Percentiles rank a stretch among this genome's conserved stretches.
These are phyloP conservation scores for Coreoperca whiteheadi DNA, from an alignment of 2,113 vertebrate genomes.

Conservation along the genomic window DNA sequence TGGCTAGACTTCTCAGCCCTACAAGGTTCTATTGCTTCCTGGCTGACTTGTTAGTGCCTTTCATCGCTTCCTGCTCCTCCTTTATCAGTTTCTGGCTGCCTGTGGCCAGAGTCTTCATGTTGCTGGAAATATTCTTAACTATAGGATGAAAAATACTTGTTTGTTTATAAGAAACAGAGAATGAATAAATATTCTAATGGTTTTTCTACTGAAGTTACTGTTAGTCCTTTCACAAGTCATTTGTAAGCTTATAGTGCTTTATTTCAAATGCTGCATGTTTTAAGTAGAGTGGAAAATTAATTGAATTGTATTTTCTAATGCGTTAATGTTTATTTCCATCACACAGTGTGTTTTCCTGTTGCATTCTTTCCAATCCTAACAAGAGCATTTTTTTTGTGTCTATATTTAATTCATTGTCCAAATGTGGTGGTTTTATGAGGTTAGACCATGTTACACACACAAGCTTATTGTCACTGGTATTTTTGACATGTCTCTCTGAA, in stretches of 20 bases:
- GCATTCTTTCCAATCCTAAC: not conserved
- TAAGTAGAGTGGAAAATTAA: not conserved
- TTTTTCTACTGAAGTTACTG: not conserved
- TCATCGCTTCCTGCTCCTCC: constrained; percentile 40
- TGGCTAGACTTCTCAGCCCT: constrained; percentile 9
- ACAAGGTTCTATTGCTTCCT: constrained; percentile 40
- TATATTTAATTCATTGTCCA: not conserved
- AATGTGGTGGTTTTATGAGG: not conserved
- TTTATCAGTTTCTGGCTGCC: constrained; percentile 34
- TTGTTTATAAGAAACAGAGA: not conserved
- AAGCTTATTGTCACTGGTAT: not conserved
- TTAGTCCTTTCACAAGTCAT: not conserved
- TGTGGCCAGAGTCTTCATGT: not conserved
- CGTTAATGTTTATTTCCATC: not conserved
- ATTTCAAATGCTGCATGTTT: not conserved
- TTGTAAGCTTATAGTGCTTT: not conserved
- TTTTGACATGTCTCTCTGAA: not conserved
- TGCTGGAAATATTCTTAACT: not conserved
- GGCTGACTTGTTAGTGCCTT: not conserved
- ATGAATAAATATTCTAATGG: not conserved
- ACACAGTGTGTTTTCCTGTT: not conserved
- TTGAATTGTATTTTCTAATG: too few relatives aligned
- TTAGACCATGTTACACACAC: not conserved
- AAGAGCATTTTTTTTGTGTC: not conserved
- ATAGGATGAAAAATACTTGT: not conserved